Conservation (phyloP, 2,797 vertebrate species). For the Amniataba percoides region DNA sequence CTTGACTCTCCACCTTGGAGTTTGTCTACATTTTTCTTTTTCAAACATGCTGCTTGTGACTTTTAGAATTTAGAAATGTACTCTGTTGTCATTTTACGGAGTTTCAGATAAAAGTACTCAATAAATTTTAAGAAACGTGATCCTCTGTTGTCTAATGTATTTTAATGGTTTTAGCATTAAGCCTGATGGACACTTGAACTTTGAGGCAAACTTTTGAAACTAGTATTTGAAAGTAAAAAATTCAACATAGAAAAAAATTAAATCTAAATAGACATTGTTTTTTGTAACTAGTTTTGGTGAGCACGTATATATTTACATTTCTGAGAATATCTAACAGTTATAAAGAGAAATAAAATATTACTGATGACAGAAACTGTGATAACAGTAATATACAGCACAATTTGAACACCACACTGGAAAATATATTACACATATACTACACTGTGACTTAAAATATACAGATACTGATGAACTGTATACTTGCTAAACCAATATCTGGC, state of each 20-base stretch:
- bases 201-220: neutral
- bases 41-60: neutral
- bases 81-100: neutral
- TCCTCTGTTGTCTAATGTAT: neutral
- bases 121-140: neutral
- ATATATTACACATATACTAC: no score
- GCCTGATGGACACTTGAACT: neutral
- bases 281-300: no score
- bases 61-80: neutral
- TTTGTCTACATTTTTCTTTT: no score
- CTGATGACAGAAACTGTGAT: neutral
- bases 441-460: neutral
- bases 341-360: neutral
- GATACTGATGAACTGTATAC: neutral
- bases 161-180: neutral
- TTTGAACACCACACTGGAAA: neutral
- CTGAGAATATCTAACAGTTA: neutral
- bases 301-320: no score
- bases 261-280: neutral
- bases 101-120: neutral
- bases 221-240: neutral
- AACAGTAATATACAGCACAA: no score
- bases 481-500: neutral
- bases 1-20: neutral
- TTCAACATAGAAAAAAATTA: neutral